These are phyloP conservation scores for Pollenia amentaria DNA, from an alignment of 2,888 invertebrate genomes.

Conservation along the genomic window DNA sequence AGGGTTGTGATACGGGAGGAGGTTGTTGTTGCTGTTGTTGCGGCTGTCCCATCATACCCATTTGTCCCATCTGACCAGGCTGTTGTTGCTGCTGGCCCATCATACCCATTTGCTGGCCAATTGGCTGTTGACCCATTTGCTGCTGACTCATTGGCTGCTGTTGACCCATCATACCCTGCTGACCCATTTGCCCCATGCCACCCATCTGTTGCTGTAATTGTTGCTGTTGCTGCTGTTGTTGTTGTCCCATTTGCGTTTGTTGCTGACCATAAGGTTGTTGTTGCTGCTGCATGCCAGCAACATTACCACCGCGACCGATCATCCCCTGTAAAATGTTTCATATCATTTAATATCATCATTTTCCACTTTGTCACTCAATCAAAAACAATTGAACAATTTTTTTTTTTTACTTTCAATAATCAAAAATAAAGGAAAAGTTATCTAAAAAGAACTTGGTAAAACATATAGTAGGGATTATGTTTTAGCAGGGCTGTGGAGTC, in stretches of 20 bases:
- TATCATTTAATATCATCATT: slow-evolving; percentile 52
- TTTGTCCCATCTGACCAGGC: slow-evolving; percentile 73
- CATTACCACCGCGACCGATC: slow-evolving; percentile 85
- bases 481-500: no score
- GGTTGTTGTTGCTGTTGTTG: slow-evolving; percentile 81
- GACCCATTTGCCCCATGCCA: slow-evolving; percentile 78
- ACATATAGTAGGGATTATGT: slow-evolving; percentile 46
- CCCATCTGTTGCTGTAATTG: slow-evolving; percentile 78
- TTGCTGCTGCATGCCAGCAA: slow-evolving; percentile 82
- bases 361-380: background rate
- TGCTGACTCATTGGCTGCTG: slow-evolving; percentile 77
- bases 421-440: slow-evolving; percentile 52
- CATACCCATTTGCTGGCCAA: slow-evolving; percentile 77
- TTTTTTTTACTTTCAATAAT: slow-evolving; percentile 41
- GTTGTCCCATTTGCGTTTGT: slow-evolving; percentile 79
- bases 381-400: slow-evolving; percentile 40
- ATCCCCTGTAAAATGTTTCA: slow-evolving; percentile 83
- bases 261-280: slow-evolving; percentile 82
- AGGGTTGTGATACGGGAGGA: slow-evolving; percentile 82
- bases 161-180: slow-evolving; percentile 78
- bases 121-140: slow-evolving; percentile 75
- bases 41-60: slow-evolving; percentile 74
- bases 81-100: slow-evolving; percentile 76
- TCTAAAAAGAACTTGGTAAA: slow-evolving; percentile 59
- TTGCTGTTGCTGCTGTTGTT: slow-evolving; percentile 78